A percentile compares a stretch with the other conserved stretches of the same genome.
phyloP scores from a whole-genome alignment of 2,797 vertebrate genomes.

The Alcedo atthis region DNA sequence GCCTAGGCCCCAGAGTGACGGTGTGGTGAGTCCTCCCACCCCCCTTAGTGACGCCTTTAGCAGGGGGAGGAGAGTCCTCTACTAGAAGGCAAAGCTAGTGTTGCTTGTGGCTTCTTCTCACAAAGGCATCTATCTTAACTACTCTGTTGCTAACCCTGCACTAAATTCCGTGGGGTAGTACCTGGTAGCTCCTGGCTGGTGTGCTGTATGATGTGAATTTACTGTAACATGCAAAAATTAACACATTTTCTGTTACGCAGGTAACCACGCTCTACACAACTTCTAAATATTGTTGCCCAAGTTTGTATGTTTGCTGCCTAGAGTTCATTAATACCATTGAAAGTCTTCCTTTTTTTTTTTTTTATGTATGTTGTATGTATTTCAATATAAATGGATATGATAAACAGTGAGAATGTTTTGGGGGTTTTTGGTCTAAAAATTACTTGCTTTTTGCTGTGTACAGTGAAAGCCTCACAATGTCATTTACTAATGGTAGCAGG shows the following conservation, averaged over 20 bases:
- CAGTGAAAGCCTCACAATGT: not conserved
- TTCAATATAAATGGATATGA: not conserved
- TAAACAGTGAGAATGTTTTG: not conserved
- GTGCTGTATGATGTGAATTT: constrained; percentile 44
- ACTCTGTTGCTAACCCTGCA: constrained; percentile 82
- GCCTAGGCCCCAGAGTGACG: constrained; percentile 91
- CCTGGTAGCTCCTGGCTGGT: constrained; percentile 51
- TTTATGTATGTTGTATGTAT: not conserved
- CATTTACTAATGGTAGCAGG: constrained; percentile 17
- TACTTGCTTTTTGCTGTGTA: not conserved
- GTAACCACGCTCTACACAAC: not conserved
- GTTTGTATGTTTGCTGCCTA: not conserved
- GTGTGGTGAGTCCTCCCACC: constrained; percentile 94
- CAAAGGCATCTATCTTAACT: constrained; percentile 84
- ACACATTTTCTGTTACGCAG: constrained; percentile 4
- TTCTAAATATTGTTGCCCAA: not conserved
- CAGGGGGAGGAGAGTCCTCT: constrained; percentile 76
- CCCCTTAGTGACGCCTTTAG: constrained; percentile 78
- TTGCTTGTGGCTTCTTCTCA: constrained; percentile 83
- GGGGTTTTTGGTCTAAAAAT: not conserved
- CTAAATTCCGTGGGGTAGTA: constrained; percentile 74
- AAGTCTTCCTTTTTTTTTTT: not conserved
- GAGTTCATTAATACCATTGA: not conserved
- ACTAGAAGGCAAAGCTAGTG: constrained; percentile 66
- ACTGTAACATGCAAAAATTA: constrained; percentile 60